Percentiles rank a stretch among this genome's conserved stretches.
These are phyloP conservation scores for Centrocercus urophasianus DNA, from an alignment of 2,113 vertebrate genomes.

Conservation along the genomic window DNA sequence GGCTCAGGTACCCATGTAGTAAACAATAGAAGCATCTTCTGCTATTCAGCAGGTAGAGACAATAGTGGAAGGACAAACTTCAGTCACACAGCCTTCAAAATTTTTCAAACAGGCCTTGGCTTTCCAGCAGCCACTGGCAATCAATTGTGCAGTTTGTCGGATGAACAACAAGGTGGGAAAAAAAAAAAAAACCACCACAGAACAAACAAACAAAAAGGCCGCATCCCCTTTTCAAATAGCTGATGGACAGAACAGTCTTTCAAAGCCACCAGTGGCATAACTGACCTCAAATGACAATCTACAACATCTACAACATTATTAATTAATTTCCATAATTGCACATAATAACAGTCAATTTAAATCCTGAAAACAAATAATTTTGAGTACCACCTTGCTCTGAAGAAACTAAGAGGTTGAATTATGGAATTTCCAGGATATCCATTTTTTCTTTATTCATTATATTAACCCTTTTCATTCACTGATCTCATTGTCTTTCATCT, in stretches of 20 bases:
- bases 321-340: not conserved
- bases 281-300: not conserved
- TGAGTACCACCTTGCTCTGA: not conserved
- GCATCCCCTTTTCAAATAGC: not conserved
- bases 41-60: not conserved
- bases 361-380: not conserved
- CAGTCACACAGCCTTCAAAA: not conserved
- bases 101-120: not conserved
- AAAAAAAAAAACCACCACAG: not conserved
- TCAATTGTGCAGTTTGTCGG: not conserved
- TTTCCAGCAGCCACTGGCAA: not conserved
- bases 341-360: not conserved
- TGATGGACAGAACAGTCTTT: not conserved
- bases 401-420: not conserved
- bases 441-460: not conserved
- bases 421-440: not conserved
- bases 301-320: not conserved
- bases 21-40: not conserved
- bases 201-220: not conserved
- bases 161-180: not conserved
- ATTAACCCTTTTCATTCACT: not conserved
- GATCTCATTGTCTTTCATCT: not conserved
- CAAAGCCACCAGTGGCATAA: not conserved
- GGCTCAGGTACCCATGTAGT: not conserved
- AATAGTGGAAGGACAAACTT: not conserved